Conservation (phyloP, 2,888 invertebrate genomes). For the Agriotes lineatus region DNA sequence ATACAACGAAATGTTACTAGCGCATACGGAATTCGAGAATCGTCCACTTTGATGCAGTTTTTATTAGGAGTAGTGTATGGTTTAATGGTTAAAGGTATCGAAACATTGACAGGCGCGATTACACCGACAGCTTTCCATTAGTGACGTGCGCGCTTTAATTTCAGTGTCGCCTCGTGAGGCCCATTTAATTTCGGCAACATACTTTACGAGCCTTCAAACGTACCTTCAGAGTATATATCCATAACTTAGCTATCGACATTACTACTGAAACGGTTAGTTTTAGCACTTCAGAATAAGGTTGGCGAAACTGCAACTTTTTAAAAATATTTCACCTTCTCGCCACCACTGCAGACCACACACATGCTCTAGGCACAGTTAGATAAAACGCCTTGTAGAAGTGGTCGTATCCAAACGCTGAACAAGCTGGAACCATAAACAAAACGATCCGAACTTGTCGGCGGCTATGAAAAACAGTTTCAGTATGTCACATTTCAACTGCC, state of each 20-base stretch:
- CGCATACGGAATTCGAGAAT: conserved; percentile 22
- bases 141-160: conserved; percentile 34
- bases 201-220: too few species aligned
- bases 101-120: conserved; percentile 37
- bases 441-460: conserved; percentile 34
- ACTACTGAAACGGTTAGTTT: too few species aligned
- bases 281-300: too few species aligned
- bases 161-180: conserved; percentile 26
- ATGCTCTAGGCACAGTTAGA: conserved; percentile 50
- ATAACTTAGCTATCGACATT: too few species aligned
- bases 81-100: conserved; percentile 38
- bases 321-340: too few species aligned
- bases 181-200: not conserved
- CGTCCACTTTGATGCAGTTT: conserved; percentile 28
- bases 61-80: conserved; percentile 37
- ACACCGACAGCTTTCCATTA: conserved; percentile 38
- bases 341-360: conserved; percentile 51
- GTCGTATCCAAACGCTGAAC: conserved; percentile 47
- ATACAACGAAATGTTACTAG: too few species aligned
- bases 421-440: conserved; percentile 46
- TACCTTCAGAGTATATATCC: too few species aligned
- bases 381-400: conserved; percentile 50
- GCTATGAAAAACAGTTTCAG: conserved; percentile 38
- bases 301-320: too few species aligned
- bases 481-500: conserved; percentile 25